Percentiles rank a stretch among this genome's conserved stretches.
Evolutionary conservation across 2,797 vertebrate genomes (phyloP).

Genomic region (Acanthurus lineatus): DNA sequence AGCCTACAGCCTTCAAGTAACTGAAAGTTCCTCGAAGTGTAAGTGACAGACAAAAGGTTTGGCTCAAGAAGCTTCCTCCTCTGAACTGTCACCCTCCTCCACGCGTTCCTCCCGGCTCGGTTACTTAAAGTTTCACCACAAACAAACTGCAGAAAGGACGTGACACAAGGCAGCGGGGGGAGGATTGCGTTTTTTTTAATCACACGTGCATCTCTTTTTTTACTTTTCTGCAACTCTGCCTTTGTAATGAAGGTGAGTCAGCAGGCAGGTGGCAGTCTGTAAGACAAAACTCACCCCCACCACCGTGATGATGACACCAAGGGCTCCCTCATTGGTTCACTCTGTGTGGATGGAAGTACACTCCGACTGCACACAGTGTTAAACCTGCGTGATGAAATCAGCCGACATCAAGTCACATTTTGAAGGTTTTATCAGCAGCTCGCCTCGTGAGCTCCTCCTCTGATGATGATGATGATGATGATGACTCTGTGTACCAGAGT

Average conservation of each 20-base stretch:
- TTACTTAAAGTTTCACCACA: not conserved
- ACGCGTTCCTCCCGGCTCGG: not conserved
- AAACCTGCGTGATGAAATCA: slow-evolving; percentile 27
- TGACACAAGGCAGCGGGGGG: not conserved
- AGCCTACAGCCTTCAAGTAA: not conserved
- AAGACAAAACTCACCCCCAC: not conserved
- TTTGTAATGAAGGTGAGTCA: not conserved
- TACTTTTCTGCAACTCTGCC: not conserved
- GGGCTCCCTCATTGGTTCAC: slow-evolving; percentile 18
- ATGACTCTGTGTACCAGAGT: not conserved
- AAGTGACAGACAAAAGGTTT: too few relatives aligned
- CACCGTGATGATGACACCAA: not conserved
- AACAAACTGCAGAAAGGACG: not conserved
- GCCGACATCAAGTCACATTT: slow-evolving; percentile 4
- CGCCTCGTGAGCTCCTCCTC: not conserved
- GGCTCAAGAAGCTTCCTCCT: not conserved
- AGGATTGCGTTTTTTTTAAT: not conserved
- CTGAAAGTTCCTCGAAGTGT: slow-evolving; percentile 2
- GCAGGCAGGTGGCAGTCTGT: not conserved
- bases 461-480: not conserved
- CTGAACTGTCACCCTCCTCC: not conserved
- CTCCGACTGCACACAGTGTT: slow-evolving; percentile 7
- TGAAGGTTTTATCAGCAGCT: too few relatives aligned
- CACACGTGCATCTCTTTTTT: not conserved
- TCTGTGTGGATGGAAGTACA: slow-evolving; percentile 13